Evolutionary conservation across 2,888 invertebrate species (phyloP), one percentile per base, ranked within the genome.

Genomic region (Hipparchia semele): DNA sequence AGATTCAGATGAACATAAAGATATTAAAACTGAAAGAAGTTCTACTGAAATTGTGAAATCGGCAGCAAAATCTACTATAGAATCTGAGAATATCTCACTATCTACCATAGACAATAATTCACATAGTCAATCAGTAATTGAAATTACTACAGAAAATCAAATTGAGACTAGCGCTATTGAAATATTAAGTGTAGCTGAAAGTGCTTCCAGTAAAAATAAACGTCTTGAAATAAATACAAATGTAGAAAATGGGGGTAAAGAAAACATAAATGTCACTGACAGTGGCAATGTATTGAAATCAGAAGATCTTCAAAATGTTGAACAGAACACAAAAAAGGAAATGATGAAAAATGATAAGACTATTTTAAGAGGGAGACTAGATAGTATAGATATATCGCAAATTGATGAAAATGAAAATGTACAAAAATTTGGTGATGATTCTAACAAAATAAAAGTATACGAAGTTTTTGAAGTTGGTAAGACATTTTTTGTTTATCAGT

Each of bases 401-500:
- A 70, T 70, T 10, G 54, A 56, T 56, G 64, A 62, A 12, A 64
- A 64, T 2, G 46, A 46, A 23, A 12, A 10, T 23, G 2, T 13
- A 39, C 5, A 61, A 51, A 70, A 54, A 6, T 1, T 10, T 13
- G 23, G 46, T 54, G 46, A 71, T 9, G 73, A 76, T 66, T 73
- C 68, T 51, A 77, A 45, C 12, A 59, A 72, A 23, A 23, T 54
- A 0, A 81, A 81, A 39, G 74, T 74, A 12, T 85, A 86, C 70
- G 72, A 80, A 10, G 87, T 90, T 7, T 87, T 81, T 79, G 90
- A 90, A 87, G 79, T 89, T 39, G 76, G 91, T 91, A 83, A 88
- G 90, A 49, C 6, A 49, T 49, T 49, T 39, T 49, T 49, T 49
- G 49, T 8, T 49, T 46, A 46, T 46, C 4, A 49, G 49, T 49